Evolutionary conservation across 2,888 invertebrate genomes (phyloP), one percentile per base, ranked within the genome.

Genomic region (Erebia epiphron): DNA sequence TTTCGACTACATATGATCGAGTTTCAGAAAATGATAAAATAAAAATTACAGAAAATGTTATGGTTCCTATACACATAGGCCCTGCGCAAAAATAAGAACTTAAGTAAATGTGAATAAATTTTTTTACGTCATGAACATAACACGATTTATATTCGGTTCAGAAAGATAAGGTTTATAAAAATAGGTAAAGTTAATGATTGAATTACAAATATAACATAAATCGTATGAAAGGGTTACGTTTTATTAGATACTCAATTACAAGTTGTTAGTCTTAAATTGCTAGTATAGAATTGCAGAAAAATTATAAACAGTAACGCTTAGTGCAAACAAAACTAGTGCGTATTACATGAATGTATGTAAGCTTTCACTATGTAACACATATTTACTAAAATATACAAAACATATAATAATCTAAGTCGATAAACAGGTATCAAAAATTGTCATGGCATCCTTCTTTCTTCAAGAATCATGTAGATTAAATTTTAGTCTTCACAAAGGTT

Each of bases 271-370:
- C 54, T 54, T 54, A 54, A 16, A 54, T 18, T 1, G 54, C 52
- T 52, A 52, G 16, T 52, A 54, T 54, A 16, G 16, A 10, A 54
- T 18, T 54, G 54, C 16, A 54, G 18, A 54, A 7, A 50, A 49
- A 10, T 54, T 18, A 54, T 54, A 18, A 54, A 54, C 18, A 54
- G 10, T 54, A 18, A 10, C 16, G 16, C 54, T 18, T 43, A 67
- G 52, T 60, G 58, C 21, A 50, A 71, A 14, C 18, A 52, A 67
- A 70, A 57, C 62, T 57, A 70, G 62, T 70, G 67, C 49, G 16
- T 56, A 49, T 62, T 66, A 56, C 16, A 35, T 41, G 35, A 56
- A 61, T 13, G 46, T 18, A 18, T 54, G 10, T 18, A 54, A 16
- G 16, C 9, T 10, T 16, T 3, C 10, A 18, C 3, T 54, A 54